Conservation (phyloP, 1,140 invertebrate genomes). For the Whitmania pigra region DNA sequence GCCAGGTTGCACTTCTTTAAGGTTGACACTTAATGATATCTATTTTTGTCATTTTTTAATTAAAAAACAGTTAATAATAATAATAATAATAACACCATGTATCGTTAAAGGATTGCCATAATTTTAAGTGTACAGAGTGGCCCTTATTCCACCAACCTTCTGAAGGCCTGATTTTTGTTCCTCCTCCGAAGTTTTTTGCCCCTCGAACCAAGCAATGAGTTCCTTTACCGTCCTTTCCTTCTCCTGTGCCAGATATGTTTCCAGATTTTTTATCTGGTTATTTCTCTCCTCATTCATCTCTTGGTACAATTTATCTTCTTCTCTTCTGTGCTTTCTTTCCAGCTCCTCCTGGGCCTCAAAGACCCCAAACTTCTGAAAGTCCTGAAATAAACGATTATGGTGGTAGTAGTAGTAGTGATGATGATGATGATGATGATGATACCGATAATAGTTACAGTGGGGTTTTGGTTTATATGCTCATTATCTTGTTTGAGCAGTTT, state of each 20-base stretch:
- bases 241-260: slow-evolving; percentile 33
- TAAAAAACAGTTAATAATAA: not conserved
- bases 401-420: too few species aligned
- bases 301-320: slow-evolving; percentile 37
- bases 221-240: slow-evolving; percentile 35
- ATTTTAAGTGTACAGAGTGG: not conserved
- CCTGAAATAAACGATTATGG: slow-evolving; percentile 28
- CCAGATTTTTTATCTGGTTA: slow-evolving; percentile 30
- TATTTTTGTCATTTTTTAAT: not conserved
- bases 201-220: slow-evolving; percentile 32
- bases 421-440: too few species aligned
- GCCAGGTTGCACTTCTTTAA: too few species aligned
- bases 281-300: slow-evolving; percentile 33
- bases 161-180: slow-evolving; percentile 27
- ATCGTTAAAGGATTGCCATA: not conserved
- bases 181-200: slow-evolving; percentile 27
- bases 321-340: slow-evolving; percentile 33
- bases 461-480: too few species aligned
- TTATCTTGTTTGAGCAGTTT: too few species aligned
- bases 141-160: slow-evolving; percentile 16
- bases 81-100: too few species aligned
- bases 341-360: slow-evolving; percentile 36
- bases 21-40: too few species aligned
- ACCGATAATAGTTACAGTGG: too few species aligned
- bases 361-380: slow-evolving; percentile 36